Evolutionary conservation across 2,113 vertebrate species (phyloP).

Genomic region (Notothenia rossii): DNA sequence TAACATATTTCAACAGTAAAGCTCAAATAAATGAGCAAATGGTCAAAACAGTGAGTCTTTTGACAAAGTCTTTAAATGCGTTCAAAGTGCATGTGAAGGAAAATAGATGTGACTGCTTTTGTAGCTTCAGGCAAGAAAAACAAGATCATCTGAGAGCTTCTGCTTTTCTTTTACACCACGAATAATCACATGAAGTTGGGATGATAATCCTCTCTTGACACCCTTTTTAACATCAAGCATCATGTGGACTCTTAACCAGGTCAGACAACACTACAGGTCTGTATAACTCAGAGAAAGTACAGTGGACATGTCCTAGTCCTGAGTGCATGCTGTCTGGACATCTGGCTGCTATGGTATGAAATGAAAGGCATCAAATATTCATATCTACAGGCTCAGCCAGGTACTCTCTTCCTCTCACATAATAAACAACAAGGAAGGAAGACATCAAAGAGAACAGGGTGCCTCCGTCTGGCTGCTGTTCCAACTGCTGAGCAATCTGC

Average conservation of each 20-base stretch:
- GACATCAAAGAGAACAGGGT: slow-evolving; percentile 36
- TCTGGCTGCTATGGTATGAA: slow-evolving; percentile 16
- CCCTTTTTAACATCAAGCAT: not conserved
- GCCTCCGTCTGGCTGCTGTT: slow-evolving; percentile 27
- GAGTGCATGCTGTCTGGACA: slow-evolving; percentile 11
- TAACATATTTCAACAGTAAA: not conserved
- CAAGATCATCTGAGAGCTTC: slow-evolving; percentile 19
- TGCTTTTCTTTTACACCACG: slow-evolving; percentile 14
- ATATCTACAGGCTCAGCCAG: slow-evolving; percentile 28
- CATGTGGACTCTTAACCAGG: slow-evolving; percentile 16
- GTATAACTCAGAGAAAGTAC: not conserved
- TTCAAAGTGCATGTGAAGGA: not conserved
- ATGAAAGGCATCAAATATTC: slow-evolving; percentile 51
- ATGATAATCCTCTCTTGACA: slow-evolving; percentile 16
- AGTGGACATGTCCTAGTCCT: not conserved
- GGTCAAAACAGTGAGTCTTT: not conserved
- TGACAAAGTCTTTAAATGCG: slow-evolving; percentile 1
- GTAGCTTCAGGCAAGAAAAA: slow-evolving; percentile 32
- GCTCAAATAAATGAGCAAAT: not conserved
- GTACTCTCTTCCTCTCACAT: slow-evolving; percentile 28
- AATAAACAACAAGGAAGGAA: slow-evolving; percentile 44
- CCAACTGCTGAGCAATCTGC: slow-evolving; percentile 36
- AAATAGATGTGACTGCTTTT: not conserved
- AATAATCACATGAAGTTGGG: slow-evolving; percentile 33
- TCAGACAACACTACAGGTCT: slow-evolving; percentile 21